Conservation (phyloP, 2,888 invertebrate genomes). For the Nephrotoma appendiculata region DNA sequence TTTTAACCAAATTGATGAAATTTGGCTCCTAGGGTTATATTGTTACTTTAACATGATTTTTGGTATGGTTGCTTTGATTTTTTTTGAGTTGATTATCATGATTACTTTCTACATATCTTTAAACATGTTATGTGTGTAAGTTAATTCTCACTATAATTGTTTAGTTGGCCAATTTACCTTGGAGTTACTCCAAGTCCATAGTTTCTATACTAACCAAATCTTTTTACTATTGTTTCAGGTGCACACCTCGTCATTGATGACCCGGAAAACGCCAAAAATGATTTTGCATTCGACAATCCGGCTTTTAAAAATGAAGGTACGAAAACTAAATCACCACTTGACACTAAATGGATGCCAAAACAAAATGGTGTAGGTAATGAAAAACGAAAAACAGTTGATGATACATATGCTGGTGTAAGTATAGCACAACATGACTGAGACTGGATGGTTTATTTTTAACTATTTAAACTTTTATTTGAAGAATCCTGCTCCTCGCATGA, state of each 20-base stretch:
- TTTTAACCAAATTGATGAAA: too few relatives aligned
- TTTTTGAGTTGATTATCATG: too few relatives aligned
- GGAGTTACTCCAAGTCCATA: too few relatives aligned
- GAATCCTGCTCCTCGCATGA: slow-evolving; percentile 44
- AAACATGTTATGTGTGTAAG: too few relatives aligned
- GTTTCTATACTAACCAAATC: too few relatives aligned
- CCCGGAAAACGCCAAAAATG: slow-evolving; percentile 59
- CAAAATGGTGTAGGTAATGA: slow-evolving; percentile 18
- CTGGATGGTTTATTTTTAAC: background rate
- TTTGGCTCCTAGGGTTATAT: too few relatives aligned
- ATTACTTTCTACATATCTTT: too few relatives aligned
- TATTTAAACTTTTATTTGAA: slow-evolving; percentile 21
- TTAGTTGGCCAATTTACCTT: too few relatives aligned
- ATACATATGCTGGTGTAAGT: slow-evolving; percentile 39
- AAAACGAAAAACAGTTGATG: slow-evolving; percentile 40
- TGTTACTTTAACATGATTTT: too few relatives aligned
- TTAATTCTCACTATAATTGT: too few relatives aligned
- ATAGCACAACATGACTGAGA: background rate
- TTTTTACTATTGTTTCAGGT: slow-evolving; percentile 30
- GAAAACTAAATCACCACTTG: slow-evolving; percentile 31
- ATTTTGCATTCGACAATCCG: slow-evolving; percentile 69
- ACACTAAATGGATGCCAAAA: slow-evolving; percentile 25
- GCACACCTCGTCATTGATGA: slow-evolving; percentile 59
- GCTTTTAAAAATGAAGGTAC: slow-evolving; percentile 42
- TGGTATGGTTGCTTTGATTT: too few relatives aligned